Base-by-base conservation (phyloP, 1,140 invertebrate genomes). In the Pachyrhynchus sulphureomaculatus region DNA sequence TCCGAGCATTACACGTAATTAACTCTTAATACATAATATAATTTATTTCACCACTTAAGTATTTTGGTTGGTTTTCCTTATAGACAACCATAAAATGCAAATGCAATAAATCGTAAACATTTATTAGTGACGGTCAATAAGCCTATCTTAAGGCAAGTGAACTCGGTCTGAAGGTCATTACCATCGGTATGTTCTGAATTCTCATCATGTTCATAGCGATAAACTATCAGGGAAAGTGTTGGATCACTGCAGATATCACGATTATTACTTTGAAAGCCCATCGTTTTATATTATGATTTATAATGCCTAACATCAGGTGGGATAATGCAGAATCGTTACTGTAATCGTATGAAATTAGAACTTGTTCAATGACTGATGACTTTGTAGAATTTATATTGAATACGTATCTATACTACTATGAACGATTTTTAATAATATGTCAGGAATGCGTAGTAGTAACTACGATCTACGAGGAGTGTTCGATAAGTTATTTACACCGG, bases 71-170 rank as follows among this genome's bases (percentile, higher is more conserved):
- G 13, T 0, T 6, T 37, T 42, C 4, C 8, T 4, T 9, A 42
- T 12, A 42, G 39, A 42, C 15, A 20, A 6, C 1, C 17, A 13
- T 15, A 20, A 12, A 20, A 18, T 42, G 39, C 39, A 42, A 18
- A 42, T 42, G 18, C 18, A 42, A 42, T 42, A 42, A 42, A 42
- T 42, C 39, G 18, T 20, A 42, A 42, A 12, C 8, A 20, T 18
- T 42, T 42, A 42, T 42, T 42, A 42, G 39, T 21, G 18, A 42
- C 18, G 39, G 39, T 42, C 39, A 21, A 42, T 42, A 42, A 42
- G 39, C 39, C 10, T 20, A 21, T 29, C 26, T 20, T 5, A 42
- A 42, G 39, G 39, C 39, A 42, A 42, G 39, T 42, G 39, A 42
- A 42, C 39, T 42, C 39, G 9, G n/a, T 42, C 39, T 20, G 15